Evolutionary conservation across 2,113 vertebrate genomes (phyloP), one percentile per base, ranked within the genome.

Genomic region (Osmerus eperlanus): DNA sequence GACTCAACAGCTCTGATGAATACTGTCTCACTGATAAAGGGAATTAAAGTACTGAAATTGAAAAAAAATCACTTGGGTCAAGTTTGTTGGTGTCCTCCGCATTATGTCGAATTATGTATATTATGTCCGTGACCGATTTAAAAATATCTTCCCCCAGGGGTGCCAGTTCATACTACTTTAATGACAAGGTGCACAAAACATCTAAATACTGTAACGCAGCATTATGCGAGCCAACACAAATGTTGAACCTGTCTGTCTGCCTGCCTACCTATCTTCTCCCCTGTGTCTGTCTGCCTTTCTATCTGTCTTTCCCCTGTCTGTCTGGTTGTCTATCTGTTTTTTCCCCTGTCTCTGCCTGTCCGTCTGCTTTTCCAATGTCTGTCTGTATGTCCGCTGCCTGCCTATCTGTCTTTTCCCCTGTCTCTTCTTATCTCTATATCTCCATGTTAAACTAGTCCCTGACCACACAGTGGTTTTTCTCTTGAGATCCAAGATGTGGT

Each of bases 11-110:
- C 67, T 61, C 70, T 64, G 25, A 64, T 36, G 28, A 64, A 64
- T 36, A 32, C 2, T 64, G 62, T 64, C 25, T 64, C 29, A 63
- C 59, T 74, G 78, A 78, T 79, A 79, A 83, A 85, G 79, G 59
- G 74, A 79, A 72, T 66, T 70, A 54, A 74, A 68, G 16, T 13
- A 41, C 6, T 68, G 11, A 70, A n/a, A 15, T 51, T 52, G 21
- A 62, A 12, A 60, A 60, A 3, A 23, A 60, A n/a, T 60, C 9
- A 11, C 21, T 2, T 47, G 7, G 41, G 41, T 47, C 41, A 47
- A 47, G 32, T 36, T 36, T 36, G 32, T 36, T 47, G 41, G 41
- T 47, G 41, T 47, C 9, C 7, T 47, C 41, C 7, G 41, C 41
- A 12, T 47, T 47, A 47, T 47, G 41, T 47, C 7, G 9, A 47